phyloP scores from a whole-genome alignment of 2,888 invertebrate species.

The Labia minor region DNA sequence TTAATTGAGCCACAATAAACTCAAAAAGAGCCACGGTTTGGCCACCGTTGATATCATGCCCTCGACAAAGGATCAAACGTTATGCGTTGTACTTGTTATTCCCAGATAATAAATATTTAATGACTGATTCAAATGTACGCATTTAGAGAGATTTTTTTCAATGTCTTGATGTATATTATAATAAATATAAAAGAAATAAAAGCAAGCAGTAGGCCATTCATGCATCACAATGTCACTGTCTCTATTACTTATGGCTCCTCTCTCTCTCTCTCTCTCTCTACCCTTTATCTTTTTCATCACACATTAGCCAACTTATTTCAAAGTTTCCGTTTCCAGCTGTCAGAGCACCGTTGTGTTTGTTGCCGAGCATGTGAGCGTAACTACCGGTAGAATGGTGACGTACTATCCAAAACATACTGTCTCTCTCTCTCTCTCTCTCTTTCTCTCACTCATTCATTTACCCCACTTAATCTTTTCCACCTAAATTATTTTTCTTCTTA shows the following conservation, averaged over 20 bases:
- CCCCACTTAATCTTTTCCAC: background rate
- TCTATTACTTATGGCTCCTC: background rate
- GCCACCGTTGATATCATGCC: no score
- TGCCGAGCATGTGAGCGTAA: background rate
- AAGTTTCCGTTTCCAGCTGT: background rate
- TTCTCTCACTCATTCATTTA: constrained; percentile 14
- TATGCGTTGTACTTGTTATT: no score
- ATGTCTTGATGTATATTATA: no score
- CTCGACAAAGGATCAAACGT: no score
- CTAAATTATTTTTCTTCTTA: background rate
- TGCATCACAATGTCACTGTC: background rate
- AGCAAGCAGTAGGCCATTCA: background rate
- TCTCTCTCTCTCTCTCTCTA: background rate
- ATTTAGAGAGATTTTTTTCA: no score
- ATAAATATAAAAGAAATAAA: background rate
- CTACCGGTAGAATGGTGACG: constrained; percentile 46
- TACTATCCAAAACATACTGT: constrained; percentile 56
- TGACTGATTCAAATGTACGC: background rate
- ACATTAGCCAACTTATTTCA: background rate
- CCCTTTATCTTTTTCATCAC: background rate
- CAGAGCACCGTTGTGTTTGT: background rate
- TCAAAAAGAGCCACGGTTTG: no score
- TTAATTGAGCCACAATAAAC: no score
- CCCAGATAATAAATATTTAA: no score
- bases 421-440: background rate